Conservation (phyloP, 2,113 vertebrate species). For the Redunca redunca region DNA sequence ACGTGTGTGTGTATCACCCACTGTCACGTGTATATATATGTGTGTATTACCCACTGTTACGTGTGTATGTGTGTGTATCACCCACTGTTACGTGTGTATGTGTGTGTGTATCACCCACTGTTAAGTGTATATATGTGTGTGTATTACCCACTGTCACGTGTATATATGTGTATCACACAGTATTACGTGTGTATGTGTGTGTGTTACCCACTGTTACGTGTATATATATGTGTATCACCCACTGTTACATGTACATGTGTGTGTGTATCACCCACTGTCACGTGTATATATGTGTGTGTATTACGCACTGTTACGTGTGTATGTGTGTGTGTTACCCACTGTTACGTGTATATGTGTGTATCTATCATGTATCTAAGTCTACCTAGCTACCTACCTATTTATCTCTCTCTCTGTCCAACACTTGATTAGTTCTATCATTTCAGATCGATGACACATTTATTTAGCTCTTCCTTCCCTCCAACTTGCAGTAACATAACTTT, state of each 20-base stretch:
- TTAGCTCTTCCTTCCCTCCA: conserved; percentile 10
- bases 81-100: not conserved
- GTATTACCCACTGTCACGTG: too few relatives aligned
- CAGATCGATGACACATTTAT: not conserved
- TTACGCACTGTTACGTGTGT: too few relatives aligned
- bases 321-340: not conserved
- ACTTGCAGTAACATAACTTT: not conserved
- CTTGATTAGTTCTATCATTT: not conserved
- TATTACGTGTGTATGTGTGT: not conserved
- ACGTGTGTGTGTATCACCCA: not conserved
- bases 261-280: too few relatives aligned
- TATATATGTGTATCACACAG: too few relatives aligned
- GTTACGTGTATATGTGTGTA: not conserved
- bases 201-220: not conserved
- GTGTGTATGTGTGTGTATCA: too few relatives aligned
- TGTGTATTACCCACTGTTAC: not conserved
- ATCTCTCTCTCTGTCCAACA: not conserved
- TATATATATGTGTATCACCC: too few relatives aligned
- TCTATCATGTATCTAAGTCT: too few relatives aligned
- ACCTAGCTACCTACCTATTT: not conserved
- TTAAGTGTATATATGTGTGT: not conserved
- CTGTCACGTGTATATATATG: too few relatives aligned
- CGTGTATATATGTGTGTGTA: accelerated
- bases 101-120: too few relatives aligned
- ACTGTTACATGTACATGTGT: too few relatives aligned